A percentile compares a stretch with the other conserved stretches of the same genome.
Evolutionary conservation across 2,797 vertebrate species (phyloP).

Genomic region (Corythornis leucogaster): DNA sequence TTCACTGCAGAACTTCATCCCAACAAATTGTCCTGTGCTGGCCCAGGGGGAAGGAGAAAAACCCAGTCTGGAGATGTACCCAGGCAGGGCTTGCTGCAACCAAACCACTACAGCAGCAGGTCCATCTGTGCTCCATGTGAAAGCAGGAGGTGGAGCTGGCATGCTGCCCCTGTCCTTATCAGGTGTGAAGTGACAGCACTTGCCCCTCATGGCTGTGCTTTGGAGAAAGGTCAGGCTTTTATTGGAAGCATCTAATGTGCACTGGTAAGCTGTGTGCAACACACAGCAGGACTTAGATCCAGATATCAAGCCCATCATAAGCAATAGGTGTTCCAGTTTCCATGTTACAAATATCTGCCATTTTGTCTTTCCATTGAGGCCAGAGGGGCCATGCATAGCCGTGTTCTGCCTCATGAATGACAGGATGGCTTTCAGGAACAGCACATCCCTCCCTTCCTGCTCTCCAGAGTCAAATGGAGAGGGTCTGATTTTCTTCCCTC

Average conservation of each 20-base stretch:
- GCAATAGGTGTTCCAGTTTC: neutral
- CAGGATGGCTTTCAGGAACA: neutral
- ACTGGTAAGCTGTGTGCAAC: neutral
- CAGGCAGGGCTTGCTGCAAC: neutral
- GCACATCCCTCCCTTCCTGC: neutral
- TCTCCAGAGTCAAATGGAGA: neutral
- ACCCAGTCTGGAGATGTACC: rapidly evolving
- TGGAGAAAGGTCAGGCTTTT: neutral
- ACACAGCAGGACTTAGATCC: neutral
- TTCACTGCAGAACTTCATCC: neutral
- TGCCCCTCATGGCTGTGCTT: neutral
- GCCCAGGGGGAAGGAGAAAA: neutral
- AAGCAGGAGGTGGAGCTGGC: neutral
- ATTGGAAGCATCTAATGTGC: neutral
- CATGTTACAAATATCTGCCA: neutral
- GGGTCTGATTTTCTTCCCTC: neutral
- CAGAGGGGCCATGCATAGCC: neutral
- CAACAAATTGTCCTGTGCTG: neutral
- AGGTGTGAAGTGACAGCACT: neutral
- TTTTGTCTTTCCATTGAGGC: neutral
- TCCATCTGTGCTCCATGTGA: neutral
- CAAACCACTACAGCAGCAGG: neutral
- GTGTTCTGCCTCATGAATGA: neutral
- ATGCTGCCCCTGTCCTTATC: rapidly evolving
- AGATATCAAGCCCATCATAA: neutral